These are phyloP conservation scores for Ectropis crepuscularia DNA, from an alignment of 2,888 invertebrate genomes.

Conservation along the genomic window DNA sequence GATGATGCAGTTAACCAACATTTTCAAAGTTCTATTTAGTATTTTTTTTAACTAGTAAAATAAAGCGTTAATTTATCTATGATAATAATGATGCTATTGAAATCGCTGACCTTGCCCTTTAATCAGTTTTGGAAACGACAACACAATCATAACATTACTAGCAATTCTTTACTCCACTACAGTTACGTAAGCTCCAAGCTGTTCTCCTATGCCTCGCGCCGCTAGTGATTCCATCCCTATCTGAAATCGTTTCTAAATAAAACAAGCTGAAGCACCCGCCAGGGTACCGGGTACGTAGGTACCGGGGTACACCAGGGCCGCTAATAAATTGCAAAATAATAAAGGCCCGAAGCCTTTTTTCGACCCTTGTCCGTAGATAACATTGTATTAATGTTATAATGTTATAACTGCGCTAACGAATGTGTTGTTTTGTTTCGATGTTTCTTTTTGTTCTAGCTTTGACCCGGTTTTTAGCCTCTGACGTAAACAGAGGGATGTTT, in stretches of 20 bases:
- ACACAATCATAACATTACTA: too few species aligned
- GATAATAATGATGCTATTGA: too few species aligned
- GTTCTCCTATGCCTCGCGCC: constrained; percentile 12
- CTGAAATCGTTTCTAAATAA: constrained; percentile 82
- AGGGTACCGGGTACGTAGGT: constrained; percentile 57
- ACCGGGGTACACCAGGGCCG: constrained; percentile 44
- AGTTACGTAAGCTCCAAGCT: too few species aligned
- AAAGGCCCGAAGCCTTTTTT: constrained; percentile 61
- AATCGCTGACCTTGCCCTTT: too few species aligned
- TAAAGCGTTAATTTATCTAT: too few species aligned
- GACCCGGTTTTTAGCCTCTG: neutral
- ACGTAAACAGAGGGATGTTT: neutral
- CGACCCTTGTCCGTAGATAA: constrained; percentile 40
- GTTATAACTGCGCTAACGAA: constrained; percentile 36
- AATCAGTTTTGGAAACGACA: too few species aligned
- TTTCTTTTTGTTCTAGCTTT: constrained; percentile 7
- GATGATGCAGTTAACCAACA: too few species aligned
- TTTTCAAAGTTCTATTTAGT: too few species aligned
- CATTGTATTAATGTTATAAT: constrained; percentile 42
- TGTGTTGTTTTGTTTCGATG: constrained; percentile 27
- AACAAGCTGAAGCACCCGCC: constrained; percentile 70
- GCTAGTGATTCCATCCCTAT: constrained; percentile 66
- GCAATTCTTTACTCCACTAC: too few species aligned
- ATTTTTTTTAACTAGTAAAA: too few species aligned
- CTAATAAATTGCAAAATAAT: constrained; percentile 83